Conservation (phyloP, 1,140 invertebrate genomes). For the Bombus balteatus region DNA sequence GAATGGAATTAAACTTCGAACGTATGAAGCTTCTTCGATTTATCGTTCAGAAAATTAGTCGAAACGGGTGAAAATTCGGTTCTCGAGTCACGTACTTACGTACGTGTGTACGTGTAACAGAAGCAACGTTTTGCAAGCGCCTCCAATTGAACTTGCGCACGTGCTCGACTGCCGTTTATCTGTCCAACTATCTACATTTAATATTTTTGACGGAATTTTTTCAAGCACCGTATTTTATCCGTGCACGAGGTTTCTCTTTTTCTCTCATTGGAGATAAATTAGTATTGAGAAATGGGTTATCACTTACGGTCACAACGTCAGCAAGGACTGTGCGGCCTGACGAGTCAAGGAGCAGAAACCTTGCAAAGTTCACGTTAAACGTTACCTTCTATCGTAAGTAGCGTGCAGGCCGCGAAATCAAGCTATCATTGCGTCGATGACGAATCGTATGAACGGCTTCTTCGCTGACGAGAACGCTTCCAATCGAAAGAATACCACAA, state of each 20-base stretch:
- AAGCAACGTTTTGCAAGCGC: neutral
- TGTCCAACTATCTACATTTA: neutral
- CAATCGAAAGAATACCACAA: neutral
- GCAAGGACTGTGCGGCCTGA: slow-evolving; percentile 34
- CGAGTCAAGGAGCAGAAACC: slow-evolving; percentile 61
- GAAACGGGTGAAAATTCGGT: no score
- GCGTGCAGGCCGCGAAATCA: slow-evolving; percentile 25
- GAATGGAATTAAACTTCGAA: no score
- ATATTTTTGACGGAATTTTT: slow-evolving; percentile 40
- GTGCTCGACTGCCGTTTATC: neutral
- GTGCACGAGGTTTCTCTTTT: slow-evolving; percentile 15
- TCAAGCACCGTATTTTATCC: slow-evolving; percentile 17
- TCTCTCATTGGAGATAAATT: slow-evolving; percentile 32
- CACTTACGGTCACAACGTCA: slow-evolving; percentile 43
- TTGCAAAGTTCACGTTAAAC: slow-evolving; percentile 44
- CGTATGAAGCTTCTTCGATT: no score
- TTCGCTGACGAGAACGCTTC: neutral
- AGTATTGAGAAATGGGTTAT: slow-evolving; percentile 55
- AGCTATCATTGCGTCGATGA: slow-evolving; percentile 20
- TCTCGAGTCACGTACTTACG: neutral
- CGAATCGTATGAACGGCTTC: slow-evolving; percentile 19
- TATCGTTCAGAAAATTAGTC: no score
- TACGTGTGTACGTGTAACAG: neutral
- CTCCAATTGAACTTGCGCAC: neutral
- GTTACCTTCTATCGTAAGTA: slow-evolving; percentile 17